Conservation (phyloP, 2,113 vertebrate genomes). For the Corynorhinus townsendii region DNA sequence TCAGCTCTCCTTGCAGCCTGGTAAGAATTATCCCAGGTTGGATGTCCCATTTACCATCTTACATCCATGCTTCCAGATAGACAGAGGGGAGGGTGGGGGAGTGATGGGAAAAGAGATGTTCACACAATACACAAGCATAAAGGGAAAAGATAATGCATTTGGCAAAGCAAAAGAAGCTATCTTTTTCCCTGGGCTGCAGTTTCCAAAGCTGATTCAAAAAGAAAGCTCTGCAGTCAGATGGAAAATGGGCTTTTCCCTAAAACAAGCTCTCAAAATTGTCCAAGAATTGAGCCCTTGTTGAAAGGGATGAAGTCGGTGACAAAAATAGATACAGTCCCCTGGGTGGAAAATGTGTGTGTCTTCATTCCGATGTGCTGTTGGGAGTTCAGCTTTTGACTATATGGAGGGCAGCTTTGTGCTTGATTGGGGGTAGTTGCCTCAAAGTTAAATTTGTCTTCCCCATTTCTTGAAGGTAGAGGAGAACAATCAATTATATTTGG, state of each 20-base stretch:
- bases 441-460: background rate
- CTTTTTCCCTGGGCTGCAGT: background rate
- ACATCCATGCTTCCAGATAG: background rate
- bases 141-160: background rate
- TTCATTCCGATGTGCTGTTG: background rate
- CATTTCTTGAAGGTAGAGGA: background rate
- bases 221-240: background rate
- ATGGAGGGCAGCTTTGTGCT: background rate
- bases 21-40: background rate
- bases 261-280: background rate
- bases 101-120: background rate
- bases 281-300: background rate
- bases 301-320: background rate
- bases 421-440: background rate
- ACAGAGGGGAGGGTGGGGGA: background rate
- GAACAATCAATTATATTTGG: background rate
- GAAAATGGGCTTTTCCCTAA: slow-evolving; percentile 16
- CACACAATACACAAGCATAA: background rate
- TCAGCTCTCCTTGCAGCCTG: background rate
- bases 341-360: background rate
- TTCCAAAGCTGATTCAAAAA: slow-evolving; percentile 27
- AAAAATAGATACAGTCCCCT: background rate
- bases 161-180: background rate
- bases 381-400: background rate
- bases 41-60: background rate